These are phyloP conservation scores for Exocentrus adspersus DNA, from an alignment of 2,888 invertebrate species.

Conservation along the genomic window DNA sequence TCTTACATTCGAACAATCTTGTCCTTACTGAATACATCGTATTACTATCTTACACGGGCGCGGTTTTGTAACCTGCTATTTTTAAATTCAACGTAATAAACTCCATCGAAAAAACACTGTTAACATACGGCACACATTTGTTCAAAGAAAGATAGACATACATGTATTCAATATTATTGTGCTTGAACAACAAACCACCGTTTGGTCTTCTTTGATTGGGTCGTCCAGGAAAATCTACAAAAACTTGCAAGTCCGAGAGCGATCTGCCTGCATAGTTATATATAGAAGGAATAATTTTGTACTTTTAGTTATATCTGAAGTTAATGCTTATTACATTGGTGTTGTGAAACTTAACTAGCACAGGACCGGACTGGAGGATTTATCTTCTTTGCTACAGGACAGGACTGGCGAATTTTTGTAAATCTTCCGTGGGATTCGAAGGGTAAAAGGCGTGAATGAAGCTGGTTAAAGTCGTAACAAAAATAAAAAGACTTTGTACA, in stretches of 20 bases:
- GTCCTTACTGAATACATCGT: conserved; percentile 48
- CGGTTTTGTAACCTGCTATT: conserved; percentile 58
- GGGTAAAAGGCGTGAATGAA: conserved; percentile 48
- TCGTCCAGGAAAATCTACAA: conserved; percentile 18
- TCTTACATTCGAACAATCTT: conserved; percentile 12
- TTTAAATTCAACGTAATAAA: conserved; percentile 57
- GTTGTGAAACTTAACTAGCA: too few species aligned
- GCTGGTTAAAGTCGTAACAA: conserved; percentile 51
- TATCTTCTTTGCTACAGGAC: too few species aligned
- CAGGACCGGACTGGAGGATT: too few species aligned
- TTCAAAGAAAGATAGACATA: conserved; percentile 57
- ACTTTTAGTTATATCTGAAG: too few species aligned
- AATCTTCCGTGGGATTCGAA: conserved; percentile 25
- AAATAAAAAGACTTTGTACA: conserved; percentile 63
- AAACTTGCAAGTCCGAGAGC: too few species aligned
- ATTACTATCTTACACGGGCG: conserved; percentile 51
- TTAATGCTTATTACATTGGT: too few species aligned
- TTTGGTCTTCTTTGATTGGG: conserved; percentile 21
- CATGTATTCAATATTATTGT: conserved; percentile 49
- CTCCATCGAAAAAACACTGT: conserved; percentile 42
- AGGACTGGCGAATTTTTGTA: conserved; percentile 18
- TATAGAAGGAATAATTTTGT: too few species aligned
- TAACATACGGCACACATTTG: conserved; percentile 51
- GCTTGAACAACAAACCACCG: conserved; percentile 25
- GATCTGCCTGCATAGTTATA: too few species aligned